Percentiles rank a stretch among this genome's conserved stretches.
phyloP scores from a whole-genome alignment of 2,113 vertebrate genomes.

The Elgaria multicarinata region DNA sequence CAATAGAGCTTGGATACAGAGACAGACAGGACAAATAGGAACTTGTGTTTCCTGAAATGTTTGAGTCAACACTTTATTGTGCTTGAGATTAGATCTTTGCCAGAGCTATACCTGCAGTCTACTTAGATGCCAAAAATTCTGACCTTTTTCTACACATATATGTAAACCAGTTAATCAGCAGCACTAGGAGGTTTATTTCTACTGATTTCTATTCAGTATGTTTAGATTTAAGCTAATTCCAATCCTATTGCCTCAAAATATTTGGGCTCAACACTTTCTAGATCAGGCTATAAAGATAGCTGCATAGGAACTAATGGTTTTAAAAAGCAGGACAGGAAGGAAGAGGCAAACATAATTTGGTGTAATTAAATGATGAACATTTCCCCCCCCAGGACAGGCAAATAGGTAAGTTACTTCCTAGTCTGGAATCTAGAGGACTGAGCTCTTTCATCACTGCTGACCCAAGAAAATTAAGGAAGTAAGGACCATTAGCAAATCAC shows the following conservation, averaged over 20 bases:
- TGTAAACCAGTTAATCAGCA: background rate
- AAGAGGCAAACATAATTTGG: background rate
- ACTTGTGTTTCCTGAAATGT: background rate
- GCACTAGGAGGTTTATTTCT: background rate
- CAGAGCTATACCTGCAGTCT: background rate
- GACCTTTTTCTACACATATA: background rate
- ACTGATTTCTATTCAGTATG: background rate
- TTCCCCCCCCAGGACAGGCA: background rate
- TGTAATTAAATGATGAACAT: background rate
- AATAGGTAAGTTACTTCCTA: background rate
- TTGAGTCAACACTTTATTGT: background rate
- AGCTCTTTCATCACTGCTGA: background rate
- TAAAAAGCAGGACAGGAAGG: background rate
- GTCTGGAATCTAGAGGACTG: background rate
- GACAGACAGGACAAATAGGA: background rate
- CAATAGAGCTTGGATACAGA: background rate
- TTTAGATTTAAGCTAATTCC: background rate
- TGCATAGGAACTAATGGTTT: background rate
- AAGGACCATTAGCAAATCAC: conserved; percentile 25
- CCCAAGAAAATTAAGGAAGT: conserved; percentile 28
- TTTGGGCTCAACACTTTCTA: background rate
- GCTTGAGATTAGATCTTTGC: background rate
- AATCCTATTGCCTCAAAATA: background rate
- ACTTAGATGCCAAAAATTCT: fast-evolving
- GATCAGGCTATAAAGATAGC: background rate